Evolutionary conservation across 1,140 invertebrate species (phyloP).

Genomic region (Dendroctonus valens): DNA sequence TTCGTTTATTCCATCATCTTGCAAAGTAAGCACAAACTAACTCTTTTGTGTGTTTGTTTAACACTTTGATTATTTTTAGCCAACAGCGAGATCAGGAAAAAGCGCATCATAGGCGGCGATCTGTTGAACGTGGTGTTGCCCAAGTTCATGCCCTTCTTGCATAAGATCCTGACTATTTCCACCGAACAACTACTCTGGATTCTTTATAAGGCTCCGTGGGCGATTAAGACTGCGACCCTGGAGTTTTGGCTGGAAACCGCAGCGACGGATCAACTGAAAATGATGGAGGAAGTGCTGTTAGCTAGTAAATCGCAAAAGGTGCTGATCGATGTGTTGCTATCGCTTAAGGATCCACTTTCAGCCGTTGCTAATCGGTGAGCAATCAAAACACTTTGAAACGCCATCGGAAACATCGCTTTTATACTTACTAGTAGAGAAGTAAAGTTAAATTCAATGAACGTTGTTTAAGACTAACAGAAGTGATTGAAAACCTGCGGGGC

Average conservation of each 20-base stretch:
- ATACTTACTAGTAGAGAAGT: too few species aligned
- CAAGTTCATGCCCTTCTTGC: background rate
- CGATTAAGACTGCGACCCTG: background rate
- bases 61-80: background rate
- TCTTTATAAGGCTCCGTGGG: background rate
- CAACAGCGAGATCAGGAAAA: background rate
- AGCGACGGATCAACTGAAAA: background rate
- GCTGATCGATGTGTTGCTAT: background rate
- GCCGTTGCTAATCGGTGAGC: too few species aligned
- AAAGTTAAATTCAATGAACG: too few species aligned
- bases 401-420: too few species aligned
- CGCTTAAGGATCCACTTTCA: too few species aligned
- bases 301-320: background rate
- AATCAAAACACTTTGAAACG: too few species aligned
- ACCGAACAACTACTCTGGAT: conserved; percentile 2
- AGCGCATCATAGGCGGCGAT: background rate
- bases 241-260: background rate
- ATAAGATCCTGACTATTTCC: conserved; percentile 1
- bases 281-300: background rate
- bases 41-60: background rate
- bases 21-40: conserved; percentile 1
- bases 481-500: background rate
- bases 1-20: conserved; percentile 5
- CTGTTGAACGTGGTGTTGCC: conserved; percentile 1
- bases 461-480: background rate